phyloP scores from a whole-genome alignment of 1,140 invertebrate species.

The Lucilia sericata region DNA sequence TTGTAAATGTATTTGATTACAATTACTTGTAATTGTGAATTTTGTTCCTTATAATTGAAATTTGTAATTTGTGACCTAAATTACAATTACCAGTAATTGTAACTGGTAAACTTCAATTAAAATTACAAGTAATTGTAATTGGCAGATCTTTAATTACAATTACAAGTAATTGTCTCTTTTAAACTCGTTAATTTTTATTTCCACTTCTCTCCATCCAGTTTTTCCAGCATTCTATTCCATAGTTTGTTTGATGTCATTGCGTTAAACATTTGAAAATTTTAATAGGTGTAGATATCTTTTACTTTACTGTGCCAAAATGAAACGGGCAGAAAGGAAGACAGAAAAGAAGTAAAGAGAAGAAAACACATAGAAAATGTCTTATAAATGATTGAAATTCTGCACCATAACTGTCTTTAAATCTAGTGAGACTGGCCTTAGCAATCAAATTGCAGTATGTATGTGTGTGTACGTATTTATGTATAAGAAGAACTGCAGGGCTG shows the following conservation, averaged over 20 bases:
- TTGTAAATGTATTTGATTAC: no score
- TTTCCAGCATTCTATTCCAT: background rate
- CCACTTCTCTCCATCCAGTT: background rate
- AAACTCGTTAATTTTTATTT: background rate
- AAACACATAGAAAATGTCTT: background rate
- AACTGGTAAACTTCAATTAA: no score
- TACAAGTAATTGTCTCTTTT: background rate
- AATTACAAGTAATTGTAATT: no score
- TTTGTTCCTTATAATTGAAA: no score
- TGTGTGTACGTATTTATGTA: no score
- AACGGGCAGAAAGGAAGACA: no score
- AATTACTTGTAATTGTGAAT: no score
- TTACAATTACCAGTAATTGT: no score
- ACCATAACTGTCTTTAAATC: background rate
- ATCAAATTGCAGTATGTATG: background rate
- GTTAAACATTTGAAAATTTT: background rate
- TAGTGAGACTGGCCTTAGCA: background rate
- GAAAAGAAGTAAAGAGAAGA: background rate
- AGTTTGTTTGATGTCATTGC: background rate
- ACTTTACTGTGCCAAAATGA: background rate
- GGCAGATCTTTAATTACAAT: no score
- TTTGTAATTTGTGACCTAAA: no score
- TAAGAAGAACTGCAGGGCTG: background rate
- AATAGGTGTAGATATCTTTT: background rate
- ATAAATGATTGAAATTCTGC: slow-evolving; percentile 8